Percentiles rank a stretch among this genome's conserved stretches.
These are phyloP conservation scores for Scaptomyza caliginosa DNA, from an alignment of 2,888 invertebrate species.

Conservation along the genomic window DNA sequence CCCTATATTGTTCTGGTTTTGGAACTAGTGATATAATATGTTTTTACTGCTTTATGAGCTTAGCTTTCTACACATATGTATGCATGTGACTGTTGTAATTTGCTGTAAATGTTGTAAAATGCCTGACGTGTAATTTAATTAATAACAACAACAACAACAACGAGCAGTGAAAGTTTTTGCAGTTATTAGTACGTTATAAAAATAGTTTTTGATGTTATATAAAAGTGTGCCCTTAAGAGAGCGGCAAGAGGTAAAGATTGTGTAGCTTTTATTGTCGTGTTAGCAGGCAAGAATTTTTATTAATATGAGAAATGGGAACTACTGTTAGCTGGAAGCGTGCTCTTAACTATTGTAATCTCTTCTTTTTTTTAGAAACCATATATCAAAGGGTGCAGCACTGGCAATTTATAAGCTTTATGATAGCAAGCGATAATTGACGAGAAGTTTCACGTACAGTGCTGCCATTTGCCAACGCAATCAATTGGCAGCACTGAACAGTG, in stretches of 20 bases:
- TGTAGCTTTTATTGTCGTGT: conserved; percentile 73
- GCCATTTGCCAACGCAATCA: background rate
- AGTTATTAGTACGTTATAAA: conserved; percentile 79
- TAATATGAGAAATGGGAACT: conserved; percentile 61
- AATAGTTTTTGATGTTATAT: conserved; percentile 56
- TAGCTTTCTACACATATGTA: conserved; percentile 3
- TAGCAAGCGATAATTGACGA: conserved; percentile 3
- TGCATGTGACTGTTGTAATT: conserved; percentile 67
- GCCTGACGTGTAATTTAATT: conserved; percentile 79
- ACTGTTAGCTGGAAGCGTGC: conserved; percentile 29
- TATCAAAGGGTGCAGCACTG: conserved; percentile 46
- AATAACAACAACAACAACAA: conserved; percentile 64
- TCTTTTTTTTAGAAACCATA: conserved; percentile 50
- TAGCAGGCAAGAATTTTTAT: conserved; percentile 44
- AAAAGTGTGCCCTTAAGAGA: background rate
- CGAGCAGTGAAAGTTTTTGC: conserved; percentile 79
- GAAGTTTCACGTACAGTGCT: background rate
- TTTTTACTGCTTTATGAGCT: conserved; percentile 32
- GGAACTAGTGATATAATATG: conserved; percentile 68
- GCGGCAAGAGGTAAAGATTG: conserved; percentile 15
- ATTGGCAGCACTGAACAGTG: background rate
- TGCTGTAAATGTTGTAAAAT: conserved; percentile 79
- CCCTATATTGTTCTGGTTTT: conserved; percentile 26
- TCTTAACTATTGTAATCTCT: conserved; percentile 36
- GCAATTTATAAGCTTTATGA: conserved; percentile 29